phyloP scores from a whole-genome alignment of 2,888 invertebrate species.

The Pterobdella sp. region DNA sequence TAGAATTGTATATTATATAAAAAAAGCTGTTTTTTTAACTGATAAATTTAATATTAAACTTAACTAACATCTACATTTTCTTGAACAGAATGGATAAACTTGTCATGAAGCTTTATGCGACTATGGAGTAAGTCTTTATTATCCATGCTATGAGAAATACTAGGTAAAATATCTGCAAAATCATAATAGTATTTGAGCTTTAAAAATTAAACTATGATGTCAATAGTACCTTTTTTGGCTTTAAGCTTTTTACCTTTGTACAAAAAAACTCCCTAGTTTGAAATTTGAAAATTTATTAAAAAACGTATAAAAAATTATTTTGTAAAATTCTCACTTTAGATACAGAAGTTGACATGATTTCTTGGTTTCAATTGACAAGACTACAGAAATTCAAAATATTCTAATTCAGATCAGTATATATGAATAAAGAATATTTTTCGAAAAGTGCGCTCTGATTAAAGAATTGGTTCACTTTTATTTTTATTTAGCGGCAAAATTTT shows the following conservation, averaged over 20 bases:
- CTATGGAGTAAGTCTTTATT: background rate
- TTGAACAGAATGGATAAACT: background rate
- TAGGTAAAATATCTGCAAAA: background rate
- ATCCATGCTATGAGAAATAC: background rate
- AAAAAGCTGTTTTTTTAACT: background rate
- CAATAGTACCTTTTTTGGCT: slow-evolving; percentile 43
- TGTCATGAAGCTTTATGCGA: background rate
- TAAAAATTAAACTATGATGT: too few species aligned
- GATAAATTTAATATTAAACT: background rate
- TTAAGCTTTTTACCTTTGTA: slow-evolving; percentile 45
- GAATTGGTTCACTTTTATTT: too few species aligned
- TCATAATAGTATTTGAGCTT: too few species aligned
- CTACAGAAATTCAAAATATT: too few species aligned
- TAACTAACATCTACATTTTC: background rate
- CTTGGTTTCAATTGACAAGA: too few species aligned
- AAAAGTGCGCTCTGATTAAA: too few species aligned
- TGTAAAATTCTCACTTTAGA: background rate
- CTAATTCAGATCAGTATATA: too few species aligned
- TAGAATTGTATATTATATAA: background rate
- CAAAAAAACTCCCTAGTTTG: slow-evolving; percentile 45
- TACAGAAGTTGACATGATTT: background rate
- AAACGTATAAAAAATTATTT: background rate
- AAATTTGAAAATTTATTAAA: background rate
- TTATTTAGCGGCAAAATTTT: too few species aligned
- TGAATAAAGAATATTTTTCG: too few species aligned